Percentiles rank a stretch among this genome's conserved stretches.
Conservation (phyloP, 2,888 invertebrate genomes). For the Coelopa pilipes region DNA sequence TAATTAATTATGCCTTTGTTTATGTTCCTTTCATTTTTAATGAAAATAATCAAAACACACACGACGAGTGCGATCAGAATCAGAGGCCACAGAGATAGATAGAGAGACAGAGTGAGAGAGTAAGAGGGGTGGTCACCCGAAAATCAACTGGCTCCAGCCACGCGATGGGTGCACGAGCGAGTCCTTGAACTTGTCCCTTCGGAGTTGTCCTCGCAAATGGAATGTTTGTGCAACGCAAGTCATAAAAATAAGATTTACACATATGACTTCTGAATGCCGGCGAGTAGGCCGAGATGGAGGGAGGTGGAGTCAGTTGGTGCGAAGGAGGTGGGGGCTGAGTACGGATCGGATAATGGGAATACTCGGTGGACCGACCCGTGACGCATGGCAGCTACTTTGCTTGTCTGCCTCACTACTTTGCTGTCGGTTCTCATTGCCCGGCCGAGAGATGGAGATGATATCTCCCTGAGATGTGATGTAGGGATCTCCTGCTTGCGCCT, state of each 20-base stretch:
- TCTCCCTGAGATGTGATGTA: too few species aligned
- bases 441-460: too few species aligned
- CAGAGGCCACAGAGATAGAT: too few species aligned
- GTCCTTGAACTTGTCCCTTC: conserved; percentile 33
- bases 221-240: conserved; percentile 28
- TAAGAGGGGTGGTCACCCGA: neutral
- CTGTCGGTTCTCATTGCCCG: too few species aligned
- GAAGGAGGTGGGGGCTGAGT: neutral
- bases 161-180: conserved; percentile 18
- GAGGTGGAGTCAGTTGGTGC: neutral
- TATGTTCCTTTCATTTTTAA: too few species aligned
- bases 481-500: too few species aligned
- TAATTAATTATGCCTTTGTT: too few species aligned
- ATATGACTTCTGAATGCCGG: conserved; percentile 27
- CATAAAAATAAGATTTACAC: conserved; percentile 37
- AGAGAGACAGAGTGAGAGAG: too few species aligned
- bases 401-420: neutral
- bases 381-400: conserved; percentile 34
- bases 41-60: too few species aligned
- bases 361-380: conserved; percentile 19
- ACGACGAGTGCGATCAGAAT: too few species aligned
- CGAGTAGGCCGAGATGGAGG: neutral
- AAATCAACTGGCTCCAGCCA: neutral
- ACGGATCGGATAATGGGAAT: conserved; percentile 7
- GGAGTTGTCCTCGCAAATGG: conserved; percentile 5